Conservation (phyloP, 1,140 invertebrate species). For the Marisa cornuarietis region DNA sequence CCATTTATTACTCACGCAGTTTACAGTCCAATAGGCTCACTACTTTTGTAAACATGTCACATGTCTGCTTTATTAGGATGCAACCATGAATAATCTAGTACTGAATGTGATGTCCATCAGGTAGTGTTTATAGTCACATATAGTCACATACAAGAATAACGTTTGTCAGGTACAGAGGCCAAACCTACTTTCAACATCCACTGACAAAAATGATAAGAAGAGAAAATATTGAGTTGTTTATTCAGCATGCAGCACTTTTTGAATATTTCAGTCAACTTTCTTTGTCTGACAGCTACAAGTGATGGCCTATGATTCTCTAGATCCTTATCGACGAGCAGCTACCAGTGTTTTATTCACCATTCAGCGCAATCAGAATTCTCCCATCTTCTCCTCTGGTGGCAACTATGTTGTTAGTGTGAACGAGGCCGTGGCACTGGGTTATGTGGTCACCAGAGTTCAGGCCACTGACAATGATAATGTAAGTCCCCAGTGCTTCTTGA, state of each 20-base stretch:
- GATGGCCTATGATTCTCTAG: constrained; percentile 85
- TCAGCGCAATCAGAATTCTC: constrained; percentile 35
- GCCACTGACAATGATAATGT: constrained; percentile 60
- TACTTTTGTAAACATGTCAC: too few species aligned
- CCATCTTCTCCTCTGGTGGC: constrained; percentile 71
- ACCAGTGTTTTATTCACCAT: constrained; percentile 35
- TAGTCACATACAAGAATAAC: too few species aligned
- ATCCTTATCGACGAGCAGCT: constrained; percentile 77
- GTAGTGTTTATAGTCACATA: too few species aligned
- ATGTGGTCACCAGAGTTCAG: constrained; percentile 70
- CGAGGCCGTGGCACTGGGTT: constrained; percentile 70
- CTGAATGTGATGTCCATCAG: too few species aligned
- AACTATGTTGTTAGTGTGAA: constrained; percentile 83
- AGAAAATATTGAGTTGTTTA: too few species aligned
- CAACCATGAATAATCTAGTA: too few species aligned
- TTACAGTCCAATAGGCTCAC: too few species aligned
- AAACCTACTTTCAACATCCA: too few species aligned
- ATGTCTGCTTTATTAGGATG: too few species aligned
- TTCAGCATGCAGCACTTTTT: not conserved
- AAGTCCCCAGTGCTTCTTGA: constrained; percentile 15
- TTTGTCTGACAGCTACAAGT: constrained; percentile 74
- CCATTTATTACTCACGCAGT: too few species aligned
- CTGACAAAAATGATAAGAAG: too few species aligned
- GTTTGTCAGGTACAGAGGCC: too few species aligned
- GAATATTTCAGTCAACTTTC: not conserved